Base-by-base conservation (phyloP, 2,797 vertebrate genomes). In the Selene dorsalis region DNA sequence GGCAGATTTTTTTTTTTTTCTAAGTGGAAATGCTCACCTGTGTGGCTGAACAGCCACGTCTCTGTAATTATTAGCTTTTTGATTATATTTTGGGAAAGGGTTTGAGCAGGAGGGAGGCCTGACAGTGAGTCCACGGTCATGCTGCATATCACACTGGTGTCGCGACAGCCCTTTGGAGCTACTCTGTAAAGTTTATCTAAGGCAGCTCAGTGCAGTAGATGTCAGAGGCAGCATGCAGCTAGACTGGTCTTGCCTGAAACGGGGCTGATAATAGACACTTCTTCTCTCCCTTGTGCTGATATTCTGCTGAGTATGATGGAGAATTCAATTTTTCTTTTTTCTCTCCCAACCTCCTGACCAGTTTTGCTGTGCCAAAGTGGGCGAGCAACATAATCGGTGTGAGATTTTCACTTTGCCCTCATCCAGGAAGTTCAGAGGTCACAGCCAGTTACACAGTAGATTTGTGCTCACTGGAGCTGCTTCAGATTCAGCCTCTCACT, bases 141-240 rank as follows among this genome's bases (percentile, higher is more conserved):
- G 74, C 77, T 41, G 61, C 30, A 52, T 79, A 52, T 82, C 18
- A 2, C 57, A 59, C 53, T 70, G 4, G 18, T 76, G 55, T 64
- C 18, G 20, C 18, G 3, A n/a, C 48, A 71, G 78, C 73, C 8
- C 8, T 14, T 66, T 58, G 22, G 67, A 80, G 59, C 65, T 56
- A 39, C 80, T 85, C 69, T 73, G 65, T 84, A 52, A 80, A 69
- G 84, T 91, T 90, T 84, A 82, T 89, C 79, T 85, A 13, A 66
- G 48, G 81, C 69, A 39, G 73, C 50, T 69, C 39, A 26, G 59
- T 50, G 73, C 76, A 26, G 80, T 78, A 75, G 61, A 77, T 79
- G 86, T 83, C 71, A 43, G 65, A 78, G 73, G 76, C 75, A 66
- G 79, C 75, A 70, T 75, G 82, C 72, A 59, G 80, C 58, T 50